Evolutionary conservation across 1,140 invertebrate species (phyloP), one percentile per base, ranked within the genome.

Genomic region (Dufourea novaeangliae): DNA sequence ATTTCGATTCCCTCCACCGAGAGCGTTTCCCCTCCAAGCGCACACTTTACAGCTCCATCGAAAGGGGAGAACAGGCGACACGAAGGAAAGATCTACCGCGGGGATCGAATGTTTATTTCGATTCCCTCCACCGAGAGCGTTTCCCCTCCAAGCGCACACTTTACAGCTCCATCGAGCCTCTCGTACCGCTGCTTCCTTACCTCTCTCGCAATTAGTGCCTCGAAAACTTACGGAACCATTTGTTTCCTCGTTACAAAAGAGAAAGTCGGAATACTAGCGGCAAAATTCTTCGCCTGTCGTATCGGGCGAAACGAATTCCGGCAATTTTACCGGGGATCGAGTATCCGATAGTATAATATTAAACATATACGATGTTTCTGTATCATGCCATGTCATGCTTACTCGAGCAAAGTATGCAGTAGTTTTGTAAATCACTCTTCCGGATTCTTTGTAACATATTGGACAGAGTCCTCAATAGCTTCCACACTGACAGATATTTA

Each of bases 81-180:
- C 20, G 52, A n/a, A 25, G 54, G 78, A 80, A 68, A 76, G 59
- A 84, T 77, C 78, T 70, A 73, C 68, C 80, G 22, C 59, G 78
- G 70, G n/a, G 73, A 69, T 87, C 82, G 83, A 86, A 90, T 91
- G 90, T 92, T 92, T 92, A 92, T 91, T 61, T 88, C 90, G 90
- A 89, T 89, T 90, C 83, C 86, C 86, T 86, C 87, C n/a, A 6
- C 32, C 80, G 79, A 69, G 64, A 69, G 64, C 74, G 72, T 72
- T 70, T 79, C 79, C 77, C 76, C 71, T n/a, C n/a, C n/a, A n/a
- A 54, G 56, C 66, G 62, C 76, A 61, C 73, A 79, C 81, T 80
- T 84, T 75, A 83, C 81, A 74, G 67, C 66, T 70, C 80, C 81
- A 77, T 78, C 64, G 81, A 83, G 71, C 71, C 71, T 52, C 71